Evolutionary conservation across 2,888 invertebrate genomes (phyloP).

Genomic region (Prosopocoilus inquinatus): DNA sequence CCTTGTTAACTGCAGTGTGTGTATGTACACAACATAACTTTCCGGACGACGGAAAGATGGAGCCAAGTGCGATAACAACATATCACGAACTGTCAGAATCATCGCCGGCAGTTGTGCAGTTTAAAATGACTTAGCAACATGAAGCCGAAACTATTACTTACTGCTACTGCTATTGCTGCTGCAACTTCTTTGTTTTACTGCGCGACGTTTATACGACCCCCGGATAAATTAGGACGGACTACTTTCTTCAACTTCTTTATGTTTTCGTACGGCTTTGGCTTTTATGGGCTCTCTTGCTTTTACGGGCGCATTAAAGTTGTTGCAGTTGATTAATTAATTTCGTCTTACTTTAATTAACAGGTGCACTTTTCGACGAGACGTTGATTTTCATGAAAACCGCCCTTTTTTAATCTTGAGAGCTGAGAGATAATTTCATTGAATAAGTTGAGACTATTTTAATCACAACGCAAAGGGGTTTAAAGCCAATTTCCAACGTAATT

Average conservation of each 20-base stretch:
- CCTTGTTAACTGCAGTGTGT: not conserved
- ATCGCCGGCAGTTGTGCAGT: not conserved
- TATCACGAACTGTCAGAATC: slow-evolving; percentile 4
- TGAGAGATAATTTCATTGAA: no score
- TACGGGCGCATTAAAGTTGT: not conserved
- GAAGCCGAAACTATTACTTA: not conserved
- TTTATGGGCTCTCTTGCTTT: not conserved
- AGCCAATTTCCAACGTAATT: no score
- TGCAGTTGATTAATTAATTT: not conserved
- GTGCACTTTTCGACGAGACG: no score
- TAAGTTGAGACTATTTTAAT: no score
- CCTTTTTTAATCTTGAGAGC: no score
- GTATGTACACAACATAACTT: slow-evolving; percentile 5
- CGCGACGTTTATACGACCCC: no score
- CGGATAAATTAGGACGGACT: no score
- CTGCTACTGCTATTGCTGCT: not conserved
- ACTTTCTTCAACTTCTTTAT: no score
- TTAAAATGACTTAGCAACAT: not conserved
- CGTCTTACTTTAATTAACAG: no score
- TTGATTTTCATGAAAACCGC: no score
- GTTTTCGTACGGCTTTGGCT: not conserved
- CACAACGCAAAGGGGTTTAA: no score
- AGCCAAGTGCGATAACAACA: slow-evolving; percentile 3
- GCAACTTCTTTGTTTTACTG: not conserved
- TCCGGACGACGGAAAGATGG: not conserved